Conservation (phyloP, 2,797 vertebrate species). For the Rhodeus uyekii region DNA sequence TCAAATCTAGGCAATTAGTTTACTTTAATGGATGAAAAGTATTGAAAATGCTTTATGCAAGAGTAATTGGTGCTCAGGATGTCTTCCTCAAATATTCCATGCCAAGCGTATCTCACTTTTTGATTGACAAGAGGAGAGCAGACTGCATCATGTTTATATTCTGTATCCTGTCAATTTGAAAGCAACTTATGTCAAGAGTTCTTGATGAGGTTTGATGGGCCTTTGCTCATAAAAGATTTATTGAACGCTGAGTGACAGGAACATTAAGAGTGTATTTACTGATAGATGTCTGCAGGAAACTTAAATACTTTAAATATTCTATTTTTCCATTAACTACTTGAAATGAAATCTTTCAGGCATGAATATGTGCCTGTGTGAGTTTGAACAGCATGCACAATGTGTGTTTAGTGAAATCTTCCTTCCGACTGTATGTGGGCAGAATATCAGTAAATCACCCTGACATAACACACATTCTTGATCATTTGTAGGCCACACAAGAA, state of each 20-base stretch:
- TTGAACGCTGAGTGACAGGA: slow-evolving; percentile 24
- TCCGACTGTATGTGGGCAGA: not conserved
- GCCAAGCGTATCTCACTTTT: not conserved
- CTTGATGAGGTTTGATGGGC: not conserved
- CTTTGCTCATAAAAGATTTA: slow-evolving; percentile 5
- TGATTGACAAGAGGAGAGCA: not conserved
- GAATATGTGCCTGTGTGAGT: not conserved
- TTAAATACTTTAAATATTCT: slow-evolving; percentile 12
- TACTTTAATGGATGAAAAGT: not conserved
- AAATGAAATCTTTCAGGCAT: not conserved
- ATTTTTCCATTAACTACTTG: slow-evolving; percentile 1
- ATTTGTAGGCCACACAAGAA: not conserved
- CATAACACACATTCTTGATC: not conserved
- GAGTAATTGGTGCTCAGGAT: not conserved
- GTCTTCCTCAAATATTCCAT: not conserved
- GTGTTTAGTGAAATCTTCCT: not conserved
- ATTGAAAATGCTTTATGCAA: not conserved
- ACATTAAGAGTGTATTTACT: slow-evolving; percentile 1
- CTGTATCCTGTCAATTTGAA: slow-evolving; percentile 6
- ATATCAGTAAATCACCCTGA: not conserved
- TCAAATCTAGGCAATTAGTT: not conserved
- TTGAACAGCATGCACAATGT: not conserved
- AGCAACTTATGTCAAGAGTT: not conserved
- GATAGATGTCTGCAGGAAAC: not conserved
- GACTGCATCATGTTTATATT: not conserved